Percentiles rank a stretch among this genome's conserved stretches.
These are phyloP conservation scores for Chrysotoxum bicinctum DNA, from an alignment of 2,888 invertebrate species.

Conservation along the genomic window DNA sequence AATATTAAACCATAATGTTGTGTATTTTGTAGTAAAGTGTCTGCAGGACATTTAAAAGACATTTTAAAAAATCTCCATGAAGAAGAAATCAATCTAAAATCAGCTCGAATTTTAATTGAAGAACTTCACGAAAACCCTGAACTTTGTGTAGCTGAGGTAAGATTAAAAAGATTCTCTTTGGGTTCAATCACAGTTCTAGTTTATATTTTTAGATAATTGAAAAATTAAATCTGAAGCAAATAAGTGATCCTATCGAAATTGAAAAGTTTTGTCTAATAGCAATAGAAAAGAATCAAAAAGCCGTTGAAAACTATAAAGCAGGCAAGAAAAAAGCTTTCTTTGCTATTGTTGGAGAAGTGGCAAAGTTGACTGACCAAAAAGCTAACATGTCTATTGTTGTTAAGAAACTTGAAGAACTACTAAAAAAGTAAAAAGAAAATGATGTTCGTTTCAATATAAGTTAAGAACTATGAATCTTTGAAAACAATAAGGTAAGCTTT, in stretches of 20 bases:
- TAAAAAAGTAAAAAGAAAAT: constrained; percentile 35
- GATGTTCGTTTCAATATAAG: background rate
- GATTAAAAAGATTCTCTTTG: constrained; percentile 37
- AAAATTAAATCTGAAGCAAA: constrained; percentile 85
- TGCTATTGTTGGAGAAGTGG: constrained; percentile 85
- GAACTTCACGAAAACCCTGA: constrained; percentile 81
- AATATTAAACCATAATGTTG: background rate
- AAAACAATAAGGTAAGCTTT: background rate
- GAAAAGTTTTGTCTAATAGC: constrained; percentile 84
- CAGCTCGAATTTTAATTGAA: constrained; percentile 83
- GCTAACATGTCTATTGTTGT: constrained; percentile 87
- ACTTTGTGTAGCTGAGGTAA: constrained; percentile 79
- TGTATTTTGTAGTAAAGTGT: constrained; percentile 81
- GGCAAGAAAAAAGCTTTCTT: constrained; percentile 88
- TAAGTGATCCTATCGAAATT: constrained; percentile 85
- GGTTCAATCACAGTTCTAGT: constrained; percentile 57
- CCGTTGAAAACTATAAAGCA: constrained; percentile 85
- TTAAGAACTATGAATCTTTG: background rate
- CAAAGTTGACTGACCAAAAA: constrained; percentile 84
- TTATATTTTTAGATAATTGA: constrained; percentile 83
- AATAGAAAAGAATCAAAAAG: constrained; percentile 85
- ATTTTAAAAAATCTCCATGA: constrained; percentile 85
- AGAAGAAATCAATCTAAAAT: constrained; percentile 85
- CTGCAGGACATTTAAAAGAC: constrained; percentile 84
- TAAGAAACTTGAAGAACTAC: constrained; percentile 83